Base-by-base conservation (phyloP, 2,797 vertebrate genomes). In the Danio aesculapii region DNA sequence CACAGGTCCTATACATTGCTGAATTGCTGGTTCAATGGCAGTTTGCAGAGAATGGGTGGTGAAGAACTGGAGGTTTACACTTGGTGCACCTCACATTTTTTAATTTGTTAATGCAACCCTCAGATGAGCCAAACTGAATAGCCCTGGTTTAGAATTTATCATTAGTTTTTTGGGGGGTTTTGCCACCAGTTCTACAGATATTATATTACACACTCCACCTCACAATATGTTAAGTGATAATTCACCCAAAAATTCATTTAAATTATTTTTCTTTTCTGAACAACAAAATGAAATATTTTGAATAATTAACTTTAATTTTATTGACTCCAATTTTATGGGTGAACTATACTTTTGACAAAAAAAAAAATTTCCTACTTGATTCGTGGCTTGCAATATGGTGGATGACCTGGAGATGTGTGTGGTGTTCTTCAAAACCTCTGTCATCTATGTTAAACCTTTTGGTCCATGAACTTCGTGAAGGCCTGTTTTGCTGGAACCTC, bases 401-500 rank as follows among this genome's bases (percentile, higher is more conserved):
- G 14, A 41, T 63, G 13, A 76, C 50, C 5, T 13, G 19, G 16
- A 85, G 71, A 6, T 14, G 71, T 8, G 14, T 8, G 14, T 47
- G 39, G 8, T 43, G 41, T 13, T 14, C 7, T 19, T 47, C 6
- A 70, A 85, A 4, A 83, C 66, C 19, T 74, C 49, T 4, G 69
- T 72, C 57, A 50, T 71, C 57, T 43, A 75, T 9, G 11, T 58
- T 39, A 19, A 75, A 58, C 43, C 77, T 39, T 71, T 55, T 8
- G 64, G 10, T 49, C 70, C 53, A 58, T 79, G 77, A n/a, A 79
- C 30, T 49, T 76, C 47, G 30, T 83, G 67, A 30, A 58, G 75
- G 6, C 75, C 79, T 11, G 49, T 64, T 44, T 30, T 30, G 7
- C 16, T n/a, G 69, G 61, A 7, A 19, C 10, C 10, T 5, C 3